Percentiles rank a stretch among this genome's conserved stretches.
Evolutionary conservation across 2,113 vertebrate genomes (phyloP).

Genomic region (Lutjanus erythropterus): DNA sequence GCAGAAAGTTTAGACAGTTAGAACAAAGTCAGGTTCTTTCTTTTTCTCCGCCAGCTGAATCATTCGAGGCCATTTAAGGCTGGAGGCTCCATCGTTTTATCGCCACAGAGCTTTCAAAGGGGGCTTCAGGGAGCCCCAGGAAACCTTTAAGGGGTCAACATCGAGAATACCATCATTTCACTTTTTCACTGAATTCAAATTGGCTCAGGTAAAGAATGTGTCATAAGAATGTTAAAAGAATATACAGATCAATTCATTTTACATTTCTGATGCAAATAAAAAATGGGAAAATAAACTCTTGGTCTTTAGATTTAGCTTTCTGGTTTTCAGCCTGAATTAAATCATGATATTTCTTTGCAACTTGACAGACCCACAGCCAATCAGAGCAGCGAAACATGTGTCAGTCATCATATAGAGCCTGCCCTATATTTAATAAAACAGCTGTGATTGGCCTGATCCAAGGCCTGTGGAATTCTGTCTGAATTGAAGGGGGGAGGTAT

Average conservation of each 20-base stretch:
- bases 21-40: conserved; percentile 21
- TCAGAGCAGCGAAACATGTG: too few species aligned
- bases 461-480: too few species aligned
- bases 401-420: too few species aligned
- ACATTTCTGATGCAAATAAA: background rate
- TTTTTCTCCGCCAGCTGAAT: conserved; percentile 10
- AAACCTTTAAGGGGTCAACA: background rate
- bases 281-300: too few species aligned
- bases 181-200: background rate
- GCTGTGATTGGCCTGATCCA: too few species aligned
- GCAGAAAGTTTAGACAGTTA: conserved; percentile 18
- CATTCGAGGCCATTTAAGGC: background rate
- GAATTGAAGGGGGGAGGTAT: too few species aligned
- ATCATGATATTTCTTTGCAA: too few species aligned
- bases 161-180: background rate
- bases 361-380: too few species aligned
- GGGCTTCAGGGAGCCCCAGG: background rate
- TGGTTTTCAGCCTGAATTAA: too few species aligned
- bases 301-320: too few species aligned
- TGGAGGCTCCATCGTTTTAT: background rate
- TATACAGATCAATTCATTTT: background rate
- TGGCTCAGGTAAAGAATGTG: background rate
- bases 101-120: background rate
- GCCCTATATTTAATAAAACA: too few species aligned
- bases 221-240: background rate